These are phyloP conservation scores for Pseudolycoriella hygida DNA, from an alignment of 2,888 invertebrate species.

Conservation along the genomic window DNA sequence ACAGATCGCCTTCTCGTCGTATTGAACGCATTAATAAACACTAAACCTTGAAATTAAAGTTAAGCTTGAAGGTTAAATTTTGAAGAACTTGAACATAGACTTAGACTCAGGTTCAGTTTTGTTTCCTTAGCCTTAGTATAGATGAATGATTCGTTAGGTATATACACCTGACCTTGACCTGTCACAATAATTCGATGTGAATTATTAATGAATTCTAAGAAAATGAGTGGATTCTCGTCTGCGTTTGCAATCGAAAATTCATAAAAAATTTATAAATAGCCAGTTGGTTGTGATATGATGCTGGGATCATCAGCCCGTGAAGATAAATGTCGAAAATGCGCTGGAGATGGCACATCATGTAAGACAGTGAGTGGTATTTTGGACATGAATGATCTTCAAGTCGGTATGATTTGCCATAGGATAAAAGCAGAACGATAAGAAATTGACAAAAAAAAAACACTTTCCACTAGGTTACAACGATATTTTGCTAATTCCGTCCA, in stretches of 20 bases:
- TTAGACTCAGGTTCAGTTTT: too few species aligned
- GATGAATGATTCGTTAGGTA: too few species aligned
- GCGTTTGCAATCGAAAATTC: not conserved
- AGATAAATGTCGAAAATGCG: slow-evolving; percentile 82
- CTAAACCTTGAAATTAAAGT: too few species aligned
- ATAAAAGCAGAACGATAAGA: not conserved
- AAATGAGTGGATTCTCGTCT: too few species aligned
- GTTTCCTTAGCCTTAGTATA: too few species aligned
- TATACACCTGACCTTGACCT: too few species aligned
- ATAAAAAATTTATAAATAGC: slow-evolving; percentile 29
- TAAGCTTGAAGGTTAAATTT: too few species aligned
- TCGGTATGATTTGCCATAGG: slow-evolving; percentile 35
- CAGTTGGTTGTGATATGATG: slow-evolving; percentile 90
- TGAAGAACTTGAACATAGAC: too few species aligned
- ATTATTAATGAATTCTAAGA: too few species aligned
- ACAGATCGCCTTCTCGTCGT: too few species aligned
- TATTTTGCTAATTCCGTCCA: slow-evolving; percentile 73
- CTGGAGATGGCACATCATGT: slow-evolving; percentile 81
- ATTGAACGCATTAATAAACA: too few species aligned
- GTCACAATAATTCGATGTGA: too few species aligned
- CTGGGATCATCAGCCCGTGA: slow-evolving; percentile 71
- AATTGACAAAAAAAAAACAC: not conserved
- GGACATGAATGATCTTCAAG: slow-evolving; percentile 51
- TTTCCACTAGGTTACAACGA: slow-evolving; percentile 73
- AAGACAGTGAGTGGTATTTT: slow-evolving; percentile 56